Base-by-base conservation (phyloP, 2,888 invertebrate genomes). In the Diogma glabrata region DNA sequence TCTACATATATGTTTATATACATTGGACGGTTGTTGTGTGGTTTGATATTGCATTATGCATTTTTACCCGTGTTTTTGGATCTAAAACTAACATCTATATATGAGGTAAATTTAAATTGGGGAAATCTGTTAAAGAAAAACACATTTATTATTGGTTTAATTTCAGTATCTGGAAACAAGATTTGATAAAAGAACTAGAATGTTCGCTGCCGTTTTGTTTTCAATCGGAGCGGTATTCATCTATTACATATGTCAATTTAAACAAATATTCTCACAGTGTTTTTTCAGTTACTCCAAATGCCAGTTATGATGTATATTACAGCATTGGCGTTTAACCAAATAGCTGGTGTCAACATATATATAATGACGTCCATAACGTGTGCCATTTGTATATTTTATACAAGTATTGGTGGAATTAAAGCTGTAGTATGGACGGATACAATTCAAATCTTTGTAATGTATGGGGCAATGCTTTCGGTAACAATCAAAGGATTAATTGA, bases 341-440 rank as follows among this genome's bases (percentile, higher is more conserved):
- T 43, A 3, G 23, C 65, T 51, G 87, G 87, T 49, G 76, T 87
- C 5, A 79, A 83, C 57, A 76, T 87, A 22, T 86, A 87, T 66
- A 69, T 83, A 26, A 80, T 86, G 9, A 85, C 87, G 1, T 80
- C 86, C 2, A 77, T 84, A 14, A 82, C 87, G 4, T 87, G 87
- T 64, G 69, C 82, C 26, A 60, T 61, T 81, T 47, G 82, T 71
- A 89, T 89, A 60, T 87, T 90, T 87, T 36, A 36, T 14, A 36
- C 36, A 14, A 36, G 16, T 17, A 6, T 36, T 36, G 36, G 36
- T 4, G 36, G 36, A 14, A 36, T 36, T 14, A 36, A 36, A 36
- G 36, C 36, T 10, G 36, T 36, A 14, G 16, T 36, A 45, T 87
- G 87, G 86, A 86, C 87, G 2, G 87, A 87, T 61, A 85, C 85